phyloP scores from a whole-genome alignment of 2,113 vertebrate species.

The Regulus satrapa region DNA sequence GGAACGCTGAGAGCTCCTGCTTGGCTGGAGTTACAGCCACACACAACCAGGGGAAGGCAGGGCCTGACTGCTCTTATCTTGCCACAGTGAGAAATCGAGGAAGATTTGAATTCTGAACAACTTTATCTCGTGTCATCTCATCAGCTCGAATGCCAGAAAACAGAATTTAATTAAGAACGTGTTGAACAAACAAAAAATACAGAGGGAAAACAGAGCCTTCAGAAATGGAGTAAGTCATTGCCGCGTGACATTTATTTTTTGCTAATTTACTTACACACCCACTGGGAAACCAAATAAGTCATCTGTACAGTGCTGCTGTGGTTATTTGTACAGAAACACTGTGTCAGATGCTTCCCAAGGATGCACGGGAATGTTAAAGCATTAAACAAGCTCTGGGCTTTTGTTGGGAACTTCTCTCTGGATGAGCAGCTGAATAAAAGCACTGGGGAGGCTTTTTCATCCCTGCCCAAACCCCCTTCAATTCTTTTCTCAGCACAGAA shows the following conservation, averaged over 20 bases:
- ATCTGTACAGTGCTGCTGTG: not conserved
- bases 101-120: slow-evolving; percentile 6
- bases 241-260: slow-evolving; percentile 28
- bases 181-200: slow-evolving; percentile 30
- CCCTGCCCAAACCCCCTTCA: not conserved
- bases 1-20: not conserved
- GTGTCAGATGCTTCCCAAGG: not conserved
- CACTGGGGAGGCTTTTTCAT: not conserved
- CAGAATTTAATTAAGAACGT: not conserved
- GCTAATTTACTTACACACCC: slow-evolving; percentile 21
- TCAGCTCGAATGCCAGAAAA: not conserved
- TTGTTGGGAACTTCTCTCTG: not conserved
- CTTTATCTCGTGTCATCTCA: not conserved
- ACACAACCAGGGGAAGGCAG: not conserved
- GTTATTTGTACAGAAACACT: not conserved
- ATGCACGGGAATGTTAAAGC: not conserved
- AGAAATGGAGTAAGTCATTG: not conserved
- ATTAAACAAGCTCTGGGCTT: not conserved
- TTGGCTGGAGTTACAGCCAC: not conserved
- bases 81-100: not conserved
- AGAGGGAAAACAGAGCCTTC: not conserved
- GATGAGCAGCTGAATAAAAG: not conserved
- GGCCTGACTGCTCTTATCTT: not conserved
- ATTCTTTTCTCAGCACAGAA: not conserved
- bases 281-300: not conserved